These are phyloP conservation scores for Arrhamphus sclerolepis DNA, from an alignment of 2,797 vertebrate genomes.

Conservation along the genomic window DNA sequence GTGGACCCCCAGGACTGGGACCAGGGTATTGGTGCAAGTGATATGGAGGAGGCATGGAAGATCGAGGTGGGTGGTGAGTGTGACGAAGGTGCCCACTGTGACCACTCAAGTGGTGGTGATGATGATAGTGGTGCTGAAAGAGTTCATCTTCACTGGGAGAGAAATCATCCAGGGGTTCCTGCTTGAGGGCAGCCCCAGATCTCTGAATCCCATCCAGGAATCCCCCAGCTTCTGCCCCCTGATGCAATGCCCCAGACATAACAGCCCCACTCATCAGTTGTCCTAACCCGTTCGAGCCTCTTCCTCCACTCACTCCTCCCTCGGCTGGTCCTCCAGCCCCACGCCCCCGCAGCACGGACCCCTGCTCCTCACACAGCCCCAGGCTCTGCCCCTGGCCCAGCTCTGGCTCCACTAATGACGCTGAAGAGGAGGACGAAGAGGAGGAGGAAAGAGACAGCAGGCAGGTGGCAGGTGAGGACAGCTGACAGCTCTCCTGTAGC, in stretches of 20 bases:
- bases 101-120: conserved; percentile 79
- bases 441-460: conserved; percentile 83
- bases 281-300: conserved; percentile 79
- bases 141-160: conserved; percentile 84
- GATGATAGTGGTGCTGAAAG: conserved; percentile 84
- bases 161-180: conserved; percentile 93
- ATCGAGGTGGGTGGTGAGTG: conserved; percentile 84
- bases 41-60: conserved; percentile 92
- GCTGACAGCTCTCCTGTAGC: conserved; percentile 82
- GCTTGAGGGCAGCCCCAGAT: conserved; percentile 86
- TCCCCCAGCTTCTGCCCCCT: conserved; percentile 71
- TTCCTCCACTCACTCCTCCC: conserved; percentile 73
- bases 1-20: conserved; percentile 72
- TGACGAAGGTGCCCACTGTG: conserved; percentile 82
- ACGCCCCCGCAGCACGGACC: conserved; percentile 82
- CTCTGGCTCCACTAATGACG: conserved; percentile 82
- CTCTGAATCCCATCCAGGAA: conserved; percentile 80
- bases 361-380: conserved; percentile 83
- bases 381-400: conserved; percentile 74
- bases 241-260: conserved; percentile 69
- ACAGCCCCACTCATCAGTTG: conserved; percentile 80
- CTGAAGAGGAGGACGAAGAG: conserved; percentile 79
- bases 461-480: conserved; percentile 86
- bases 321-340: conserved; percentile 65
- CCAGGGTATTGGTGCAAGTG: conserved; percentile 87